These are phyloP conservation scores for Agrypnus murinus DNA, from an alignment of 2,888 invertebrate species.

Conservation along the genomic window DNA sequence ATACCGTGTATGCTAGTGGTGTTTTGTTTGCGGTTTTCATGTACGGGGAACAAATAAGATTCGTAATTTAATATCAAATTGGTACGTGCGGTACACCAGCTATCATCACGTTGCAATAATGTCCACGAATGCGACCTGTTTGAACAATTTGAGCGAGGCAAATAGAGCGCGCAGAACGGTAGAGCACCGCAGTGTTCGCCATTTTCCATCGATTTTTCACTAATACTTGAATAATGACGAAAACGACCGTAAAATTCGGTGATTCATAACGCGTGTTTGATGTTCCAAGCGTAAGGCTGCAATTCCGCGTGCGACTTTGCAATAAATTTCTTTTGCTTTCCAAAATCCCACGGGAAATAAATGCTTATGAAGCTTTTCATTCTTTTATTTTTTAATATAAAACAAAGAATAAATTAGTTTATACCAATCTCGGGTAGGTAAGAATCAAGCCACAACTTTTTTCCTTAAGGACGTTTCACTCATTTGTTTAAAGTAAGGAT, in stretches of 20 bases:
- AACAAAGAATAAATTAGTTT: slow-evolving; percentile 23
- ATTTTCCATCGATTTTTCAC: slow-evolving; percentile 45
- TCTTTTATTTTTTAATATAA: neutral
- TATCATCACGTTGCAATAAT: slow-evolving; percentile 40
- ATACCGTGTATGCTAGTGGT: slow-evolving; percentile 32
- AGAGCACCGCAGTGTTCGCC: slow-evolving; percentile 25
- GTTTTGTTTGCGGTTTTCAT: slow-evolving; percentile 47
- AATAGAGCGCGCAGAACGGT: slow-evolving; percentile 22
- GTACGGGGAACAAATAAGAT: slow-evolving; percentile 46
- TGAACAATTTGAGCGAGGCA: slow-evolving; percentile 35
- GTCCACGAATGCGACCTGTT: slow-evolving; percentile 37
- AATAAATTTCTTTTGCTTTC: slow-evolving; percentile 37
- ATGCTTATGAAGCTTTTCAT: slow-evolving; percentile 14
- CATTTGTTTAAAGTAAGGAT: slow-evolving; percentile 31
- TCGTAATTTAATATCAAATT: slow-evolving; percentile 49
- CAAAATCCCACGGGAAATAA: slow-evolving; percentile 3
- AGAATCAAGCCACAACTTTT: slow-evolving; percentile 25
- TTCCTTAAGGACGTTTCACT: slow-evolving; percentile 24
- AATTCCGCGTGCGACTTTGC: slow-evolving; percentile 33
- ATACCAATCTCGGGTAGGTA: slow-evolving; percentile 1
- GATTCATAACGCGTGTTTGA: slow-evolving; percentile 46
- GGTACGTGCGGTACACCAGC: slow-evolving; percentile 46
- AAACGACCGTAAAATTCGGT: slow-evolving; percentile 48
- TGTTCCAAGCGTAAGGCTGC: slow-evolving; percentile 36
- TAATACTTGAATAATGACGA: slow-evolving; percentile 50